Conservation (phyloP, 2,797 vertebrate species). For the Hephaestus fuliginosus region DNA sequence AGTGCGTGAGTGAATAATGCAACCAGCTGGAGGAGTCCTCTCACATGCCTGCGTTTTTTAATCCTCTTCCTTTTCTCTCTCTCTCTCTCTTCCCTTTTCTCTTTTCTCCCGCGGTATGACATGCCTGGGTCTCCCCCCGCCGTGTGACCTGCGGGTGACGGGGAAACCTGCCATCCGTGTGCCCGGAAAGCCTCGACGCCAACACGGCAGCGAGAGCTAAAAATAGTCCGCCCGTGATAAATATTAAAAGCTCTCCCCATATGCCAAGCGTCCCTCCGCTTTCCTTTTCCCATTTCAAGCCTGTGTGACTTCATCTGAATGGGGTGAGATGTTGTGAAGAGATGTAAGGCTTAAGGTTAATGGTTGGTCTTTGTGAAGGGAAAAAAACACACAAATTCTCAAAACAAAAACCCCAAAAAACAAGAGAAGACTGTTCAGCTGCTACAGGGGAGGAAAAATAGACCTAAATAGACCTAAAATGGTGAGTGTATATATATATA, state of each 20-base stretch:
- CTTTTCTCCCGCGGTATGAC: conserved; percentile 4
- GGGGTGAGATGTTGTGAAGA: conserved; percentile 1
- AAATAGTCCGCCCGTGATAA: conserved; percentile 78
- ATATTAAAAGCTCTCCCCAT: conserved; percentile 76
- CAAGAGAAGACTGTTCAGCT: background rate
- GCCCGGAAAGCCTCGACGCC: conserved; percentile 78
- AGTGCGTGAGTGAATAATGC: conserved; percentile 61
- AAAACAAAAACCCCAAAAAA: background rate
- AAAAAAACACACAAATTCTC: background rate
- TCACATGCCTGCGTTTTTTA: conserved; percentile 25
- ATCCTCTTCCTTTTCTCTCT: background rate
- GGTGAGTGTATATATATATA: too few species aligned
- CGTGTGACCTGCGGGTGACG: conserved; percentile 74
- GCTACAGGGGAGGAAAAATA: background rate
- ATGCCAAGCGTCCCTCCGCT: conserved; percentile 57
- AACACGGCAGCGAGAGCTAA: conserved; percentile 71
- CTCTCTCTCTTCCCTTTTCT: background rate
- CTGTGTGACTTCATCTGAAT: conserved; percentile 47
- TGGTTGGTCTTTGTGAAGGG: background rate
- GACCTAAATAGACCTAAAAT: too few species aligned
- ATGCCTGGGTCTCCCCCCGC: conserved; percentile 62
- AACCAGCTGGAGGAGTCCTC: conserved; percentile 54
- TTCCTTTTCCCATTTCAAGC: conserved; percentile 40
- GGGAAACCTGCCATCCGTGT: conserved; percentile 79
- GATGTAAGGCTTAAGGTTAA: background rate